Conservation (phyloP, 2,113 vertebrate species). For the Nymphicus hollandicus region DNA sequence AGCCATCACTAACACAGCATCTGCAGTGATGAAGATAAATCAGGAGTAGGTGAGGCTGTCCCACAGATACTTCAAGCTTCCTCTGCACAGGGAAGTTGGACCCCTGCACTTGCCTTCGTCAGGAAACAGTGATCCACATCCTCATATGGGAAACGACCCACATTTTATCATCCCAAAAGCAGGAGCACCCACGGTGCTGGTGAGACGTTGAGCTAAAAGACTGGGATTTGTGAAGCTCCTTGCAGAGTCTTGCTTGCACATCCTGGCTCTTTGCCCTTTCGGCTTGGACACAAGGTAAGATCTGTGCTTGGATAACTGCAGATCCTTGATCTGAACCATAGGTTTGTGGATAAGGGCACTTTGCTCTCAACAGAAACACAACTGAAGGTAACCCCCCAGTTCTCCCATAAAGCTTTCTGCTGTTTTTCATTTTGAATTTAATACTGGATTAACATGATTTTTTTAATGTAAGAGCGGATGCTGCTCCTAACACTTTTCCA, state of each 20-base stretch:
- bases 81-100: accelerated
- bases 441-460: neutral
- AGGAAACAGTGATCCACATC: accelerated
- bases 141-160: accelerated
- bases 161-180: neutral
- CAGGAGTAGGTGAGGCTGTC: neutral
- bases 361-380: accelerated
- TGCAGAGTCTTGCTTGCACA: neutral
- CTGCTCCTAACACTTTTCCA: neutral
- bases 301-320: neutral
- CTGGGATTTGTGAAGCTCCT: accelerated
- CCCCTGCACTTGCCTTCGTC: neutral
- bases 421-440: neutral
- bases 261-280: neutral
- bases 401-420: neutral
- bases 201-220: accelerated
- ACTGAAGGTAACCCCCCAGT: neutral
- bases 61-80: accelerated
- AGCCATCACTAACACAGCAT: accelerated
- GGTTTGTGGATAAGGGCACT: neutral
- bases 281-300: neutral
- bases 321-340: accelerated
- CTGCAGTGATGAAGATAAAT: neutral
- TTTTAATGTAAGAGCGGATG: neutral
- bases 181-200: accelerated